Percentiles rank a stretch among this genome's conserved stretches.
Evolutionary conservation across 2,888 invertebrate species (phyloP).

Genomic region (Zele albiditarsus): DNA sequence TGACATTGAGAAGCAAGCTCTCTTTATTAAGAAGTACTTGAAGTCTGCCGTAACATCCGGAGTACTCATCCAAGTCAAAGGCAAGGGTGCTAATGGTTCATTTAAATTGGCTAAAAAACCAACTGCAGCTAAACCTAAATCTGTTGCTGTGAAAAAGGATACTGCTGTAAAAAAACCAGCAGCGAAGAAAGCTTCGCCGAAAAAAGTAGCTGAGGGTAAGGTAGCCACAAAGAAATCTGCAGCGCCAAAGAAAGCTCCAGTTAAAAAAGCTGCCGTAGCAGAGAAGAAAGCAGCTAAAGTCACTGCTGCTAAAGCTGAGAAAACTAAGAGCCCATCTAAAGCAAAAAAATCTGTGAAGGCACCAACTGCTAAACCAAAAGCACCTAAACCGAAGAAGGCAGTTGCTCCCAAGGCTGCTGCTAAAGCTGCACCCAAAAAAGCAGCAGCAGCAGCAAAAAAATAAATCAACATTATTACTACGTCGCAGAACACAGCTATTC

Average conservation of each 20-base stretch:
- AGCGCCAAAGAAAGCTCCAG: constrained; percentile 25
- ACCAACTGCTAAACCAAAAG: constrained; percentile 50
- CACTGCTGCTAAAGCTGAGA: constrained; percentile 28
- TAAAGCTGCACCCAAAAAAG: constrained; percentile 35
- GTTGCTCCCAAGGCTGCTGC: constrained; percentile 35
- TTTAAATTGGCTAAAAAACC: constrained; percentile 67
- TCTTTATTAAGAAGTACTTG: constrained; percentile 77
- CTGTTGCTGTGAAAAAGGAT: neutral
- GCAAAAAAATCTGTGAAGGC: constrained; percentile 48
- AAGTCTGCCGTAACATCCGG: constrained; percentile 76
- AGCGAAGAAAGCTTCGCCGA: constrained; percentile 11
- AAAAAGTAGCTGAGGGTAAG: constrained; percentile 20
- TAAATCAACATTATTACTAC: constrained; percentile 27
- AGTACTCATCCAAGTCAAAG: constrained; percentile 75
- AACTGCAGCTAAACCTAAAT: neutral
- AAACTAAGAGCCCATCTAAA: constrained; percentile 40
- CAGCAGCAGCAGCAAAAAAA: constrained; percentile 39
- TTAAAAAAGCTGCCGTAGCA: constrained; percentile 18
- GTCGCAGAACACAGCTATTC: neutral
- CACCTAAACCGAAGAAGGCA: constrained; percentile 51
- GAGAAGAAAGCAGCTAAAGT: constrained; percentile 25
- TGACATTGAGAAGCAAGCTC: constrained; percentile 76
- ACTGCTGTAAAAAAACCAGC: constrained; percentile 27
- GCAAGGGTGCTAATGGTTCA: constrained; percentile 75
- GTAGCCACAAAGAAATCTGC: constrained; percentile 30